Percentiles rank a stretch among this genome's conserved stretches.
These are phyloP conservation scores for Cuculus canorus DNA, from an alignment of 2,797 vertebrate species.

Conservation along the genomic window DNA sequence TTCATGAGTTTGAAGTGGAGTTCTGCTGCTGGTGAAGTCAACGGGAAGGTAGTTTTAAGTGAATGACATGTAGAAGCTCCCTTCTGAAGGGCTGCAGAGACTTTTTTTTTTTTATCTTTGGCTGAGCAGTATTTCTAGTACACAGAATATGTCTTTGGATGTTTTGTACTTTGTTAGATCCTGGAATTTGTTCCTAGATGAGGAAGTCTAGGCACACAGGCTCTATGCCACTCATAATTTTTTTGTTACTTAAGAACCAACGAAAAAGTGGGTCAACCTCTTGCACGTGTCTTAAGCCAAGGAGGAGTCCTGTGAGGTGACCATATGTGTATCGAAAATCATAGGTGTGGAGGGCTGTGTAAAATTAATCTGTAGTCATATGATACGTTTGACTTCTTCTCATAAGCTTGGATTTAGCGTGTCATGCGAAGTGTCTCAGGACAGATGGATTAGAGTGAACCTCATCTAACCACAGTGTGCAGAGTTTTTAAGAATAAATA, in stretches of 20 bases:
- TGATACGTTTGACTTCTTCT: background rate
- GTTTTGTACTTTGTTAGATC: background rate
- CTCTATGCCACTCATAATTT: background rate
- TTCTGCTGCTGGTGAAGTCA: background rate
- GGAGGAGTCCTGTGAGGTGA: background rate
- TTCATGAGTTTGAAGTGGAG: background rate
- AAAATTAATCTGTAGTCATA: background rate
- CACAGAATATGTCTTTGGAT: background rate
- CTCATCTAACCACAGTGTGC: background rate
- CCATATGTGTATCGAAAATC: fast-evolving
- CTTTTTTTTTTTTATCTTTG: background rate
- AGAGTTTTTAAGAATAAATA: background rate
- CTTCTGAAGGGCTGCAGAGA: background rate
- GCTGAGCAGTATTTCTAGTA: background rate
- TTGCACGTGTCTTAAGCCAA: background rate
- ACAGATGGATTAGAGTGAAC: background rate
- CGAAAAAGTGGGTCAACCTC: background rate
- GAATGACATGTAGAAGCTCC: background rate
- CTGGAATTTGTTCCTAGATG: background rate
- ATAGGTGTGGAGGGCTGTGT: background rate
- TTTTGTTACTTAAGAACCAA: background rate
- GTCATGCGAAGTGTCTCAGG: background rate
- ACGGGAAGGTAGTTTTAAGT: background rate
- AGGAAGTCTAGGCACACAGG: background rate
- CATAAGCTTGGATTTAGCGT: background rate